These are phyloP conservation scores for Corvus hawaiiensis DNA, from an alignment of 2,113 vertebrate genomes.

Conservation along the genomic window DNA sequence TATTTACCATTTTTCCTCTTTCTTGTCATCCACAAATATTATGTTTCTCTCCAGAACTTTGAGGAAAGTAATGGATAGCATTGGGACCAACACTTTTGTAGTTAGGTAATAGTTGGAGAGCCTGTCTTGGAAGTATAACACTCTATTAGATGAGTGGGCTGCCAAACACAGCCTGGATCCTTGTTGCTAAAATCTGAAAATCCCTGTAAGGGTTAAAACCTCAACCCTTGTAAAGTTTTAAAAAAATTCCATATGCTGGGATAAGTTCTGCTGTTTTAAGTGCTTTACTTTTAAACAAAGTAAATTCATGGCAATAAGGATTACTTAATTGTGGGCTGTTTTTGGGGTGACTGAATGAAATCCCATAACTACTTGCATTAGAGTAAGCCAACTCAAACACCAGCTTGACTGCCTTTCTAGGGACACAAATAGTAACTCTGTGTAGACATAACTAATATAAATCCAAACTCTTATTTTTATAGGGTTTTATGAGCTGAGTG, in stretches of 20 bases:
- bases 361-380: not conserved
- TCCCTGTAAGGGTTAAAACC: not conserved
- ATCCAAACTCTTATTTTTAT: constrained; percentile 66
- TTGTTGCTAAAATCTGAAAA: not conserved
- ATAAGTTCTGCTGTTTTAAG: not conserved
- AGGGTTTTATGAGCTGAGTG: constrained; percentile 97
- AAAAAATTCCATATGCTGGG: not conserved
- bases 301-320: not conserved
- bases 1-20: not conserved
- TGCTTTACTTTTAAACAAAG: not conserved
- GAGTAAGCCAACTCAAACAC: constrained; percentile 28
- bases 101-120: not conserved
- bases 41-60: not conserved
- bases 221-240: not conserved
- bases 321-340: not conserved
- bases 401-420: constrained; percentile 6
- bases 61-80: not conserved
- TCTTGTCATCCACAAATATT: not conserved
- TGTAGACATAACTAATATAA: constrained; percentile 42
- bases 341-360: constrained; percentile 19
- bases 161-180: not conserved
- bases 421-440: not conserved
- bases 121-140: not conserved
- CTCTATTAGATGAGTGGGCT: not conserved
- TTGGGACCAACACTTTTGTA: not conserved